Conservation (phyloP, 2,888 invertebrate species). For the Ochropleura leucogaster region DNA sequence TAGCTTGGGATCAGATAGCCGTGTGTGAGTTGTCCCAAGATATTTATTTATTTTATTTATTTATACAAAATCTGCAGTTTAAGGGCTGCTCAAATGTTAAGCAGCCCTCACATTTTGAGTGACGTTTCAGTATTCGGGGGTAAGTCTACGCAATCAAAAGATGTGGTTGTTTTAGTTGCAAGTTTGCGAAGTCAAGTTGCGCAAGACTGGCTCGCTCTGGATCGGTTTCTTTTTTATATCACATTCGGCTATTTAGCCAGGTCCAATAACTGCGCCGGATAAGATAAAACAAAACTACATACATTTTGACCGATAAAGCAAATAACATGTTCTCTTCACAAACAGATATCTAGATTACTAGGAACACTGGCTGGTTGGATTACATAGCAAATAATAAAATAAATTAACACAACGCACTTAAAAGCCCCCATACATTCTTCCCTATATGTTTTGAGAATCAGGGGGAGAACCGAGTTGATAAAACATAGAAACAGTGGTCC, state of each 20-base stretch:
- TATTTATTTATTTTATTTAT: too few species aligned
- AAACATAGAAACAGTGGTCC: background rate
- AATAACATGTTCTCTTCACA: background rate
- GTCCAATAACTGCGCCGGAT: slow-evolving; percentile 4
- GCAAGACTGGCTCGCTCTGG: too few species aligned
- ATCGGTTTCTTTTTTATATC: background rate
- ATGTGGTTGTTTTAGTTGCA: too few species aligned
- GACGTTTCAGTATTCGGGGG: too few species aligned
- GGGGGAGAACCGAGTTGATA: slow-evolving; percentile 17
- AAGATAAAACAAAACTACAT: slow-evolving; percentile 15
- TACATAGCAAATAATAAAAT: slow-evolving; percentile 12
- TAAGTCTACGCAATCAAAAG: too few species aligned
- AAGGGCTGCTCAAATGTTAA: too few species aligned
- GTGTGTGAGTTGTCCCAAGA: too few species aligned
- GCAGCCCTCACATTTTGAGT: too few species aligned
- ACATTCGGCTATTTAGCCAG: background rate
- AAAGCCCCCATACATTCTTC: background rate
- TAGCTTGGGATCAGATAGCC: too few species aligned
- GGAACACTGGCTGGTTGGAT: slow-evolving; percentile 8
- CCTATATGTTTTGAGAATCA: slow-evolving; percentile 28
- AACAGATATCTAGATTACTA: slow-evolving; percentile 22
- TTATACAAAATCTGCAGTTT: too few species aligned
- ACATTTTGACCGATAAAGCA: background rate
- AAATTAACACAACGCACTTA: background rate
- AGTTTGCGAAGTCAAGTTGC: too few species aligned